phyloP scores from a whole-genome alignment of 2,113 vertebrate species.

The Scomber scombrus region DNA sequence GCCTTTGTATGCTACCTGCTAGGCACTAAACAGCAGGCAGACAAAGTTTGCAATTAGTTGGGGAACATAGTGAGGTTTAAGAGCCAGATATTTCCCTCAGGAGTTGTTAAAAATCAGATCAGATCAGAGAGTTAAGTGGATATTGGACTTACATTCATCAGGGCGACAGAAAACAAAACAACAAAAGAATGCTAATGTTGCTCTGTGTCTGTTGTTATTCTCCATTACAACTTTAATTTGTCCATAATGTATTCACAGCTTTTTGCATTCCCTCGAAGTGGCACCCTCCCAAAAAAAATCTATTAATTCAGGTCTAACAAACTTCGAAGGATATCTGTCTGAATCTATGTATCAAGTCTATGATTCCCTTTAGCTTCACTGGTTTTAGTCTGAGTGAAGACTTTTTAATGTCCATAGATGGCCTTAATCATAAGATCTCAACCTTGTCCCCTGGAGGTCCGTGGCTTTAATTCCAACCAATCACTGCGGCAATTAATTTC shows the following conservation, averaged over 20 bases:
- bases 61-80: background rate
- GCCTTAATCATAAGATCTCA: slow-evolving; percentile 37
- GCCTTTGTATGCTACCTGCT: background rate
- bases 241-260: background rate
- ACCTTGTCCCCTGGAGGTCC: slow-evolving; percentile 16
- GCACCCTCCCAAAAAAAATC: background rate
- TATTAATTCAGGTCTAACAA: slow-evolving; percentile 16
- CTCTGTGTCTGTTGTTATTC: slow-evolving; percentile 7
- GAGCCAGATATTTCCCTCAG: slow-evolving; percentile 1
- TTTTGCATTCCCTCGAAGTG: background rate
- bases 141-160: slow-evolving; percentile 18
- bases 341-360: slow-evolving; percentile 8
- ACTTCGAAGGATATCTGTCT: background rate
- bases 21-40: slow-evolving; percentile 12
- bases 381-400: slow-evolving; percentile 15
- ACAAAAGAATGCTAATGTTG: slow-evolving; percentile 32
- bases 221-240: background rate
- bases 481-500: slow-evolving; percentile 43
- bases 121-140: slow-evolving; percentile 16
- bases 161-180: slow-evolving; percentile 5
- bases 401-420: slow-evolving; percentile 19
- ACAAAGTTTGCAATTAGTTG: background rate
- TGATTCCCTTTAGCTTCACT: slow-evolving; percentile 12
- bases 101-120: slow-evolving; percentile 18
- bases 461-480: slow-evolving; percentile 35